Base-by-base conservation (phyloP, 2,797 vertebrate species). In the Etheostoma nigrum region DNA sequence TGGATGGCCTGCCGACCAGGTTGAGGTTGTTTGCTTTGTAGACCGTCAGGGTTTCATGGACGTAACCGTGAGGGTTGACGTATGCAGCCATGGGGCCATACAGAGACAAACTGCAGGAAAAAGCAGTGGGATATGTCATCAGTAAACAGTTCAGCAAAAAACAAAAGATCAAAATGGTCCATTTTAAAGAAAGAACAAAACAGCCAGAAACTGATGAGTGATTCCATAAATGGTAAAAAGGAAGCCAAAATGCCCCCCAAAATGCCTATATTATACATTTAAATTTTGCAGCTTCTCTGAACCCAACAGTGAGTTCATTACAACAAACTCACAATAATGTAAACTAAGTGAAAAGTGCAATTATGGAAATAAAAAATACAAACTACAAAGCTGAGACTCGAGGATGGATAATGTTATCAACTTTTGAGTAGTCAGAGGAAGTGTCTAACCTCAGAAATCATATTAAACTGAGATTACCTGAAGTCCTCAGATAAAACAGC, bases 1-100 rank as follows among this genome's bases (percentile, higher is more conserved):
- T 99, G 4, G 98, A 99, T 18, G 98, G 95, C 47, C 97, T 91
- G 21, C 98, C 97, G 13, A 89, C 94, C 90, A 99, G 94, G 78
- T 95, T 98, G 88, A 99, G 89, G 91, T 99, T 99, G 94, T 83
- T 95, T 60, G 98, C 95, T 94, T 97, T 99, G 85, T 98, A 98
- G 25, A 99, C 98, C 0, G 98, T 99, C 62, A 99, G 95, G 0
- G 98, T 98, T 90, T 99, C 98, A 0, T 99, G 98, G 88, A 99
- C 97, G 33, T 98, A 99, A 1, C 98, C 98, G 0, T 99, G 98
- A 58, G 98, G 98, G 85, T 99, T 99, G 85, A 99, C 98, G 0
- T 99, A 99, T 0, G 98, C 98, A 59, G 98, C 98, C 98, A 99
- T 99, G 21, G 98, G 98, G 15, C 98, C 98, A 10, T 96, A 99